phyloP scores from a whole-genome alignment of 2,888 invertebrate genomes.

The Lasioglossum malachurum region DNA sequence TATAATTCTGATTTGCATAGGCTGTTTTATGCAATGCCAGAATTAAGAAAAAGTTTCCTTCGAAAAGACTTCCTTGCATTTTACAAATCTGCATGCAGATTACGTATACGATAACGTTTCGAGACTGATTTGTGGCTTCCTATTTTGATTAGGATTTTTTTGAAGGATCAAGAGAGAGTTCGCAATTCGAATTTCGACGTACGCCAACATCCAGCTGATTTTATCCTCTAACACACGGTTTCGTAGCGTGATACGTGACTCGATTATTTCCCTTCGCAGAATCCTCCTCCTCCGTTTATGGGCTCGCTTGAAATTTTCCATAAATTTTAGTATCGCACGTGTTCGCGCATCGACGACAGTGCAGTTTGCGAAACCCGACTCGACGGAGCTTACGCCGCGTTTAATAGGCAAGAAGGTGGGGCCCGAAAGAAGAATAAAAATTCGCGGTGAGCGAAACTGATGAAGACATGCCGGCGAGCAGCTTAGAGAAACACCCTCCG shows the following conservation, averaged over 20 bases:
- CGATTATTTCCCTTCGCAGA: not conserved
- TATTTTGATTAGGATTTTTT: not conserved
- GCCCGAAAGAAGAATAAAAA: slow-evolving; percentile 43
- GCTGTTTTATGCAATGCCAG: not conserved
- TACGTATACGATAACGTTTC: not conserved
- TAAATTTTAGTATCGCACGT: slow-evolving; percentile 1
- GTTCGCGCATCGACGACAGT: slow-evolving; percentile 3
- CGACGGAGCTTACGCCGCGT: slow-evolving; percentile 14
- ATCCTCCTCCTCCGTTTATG: not conserved
- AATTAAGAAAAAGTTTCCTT: no score
- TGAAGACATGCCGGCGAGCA: slow-evolving; percentile 60
- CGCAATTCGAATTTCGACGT: not conserved
- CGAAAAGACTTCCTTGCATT: not conserved
- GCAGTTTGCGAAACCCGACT: not conserved
- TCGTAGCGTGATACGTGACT: not conserved
- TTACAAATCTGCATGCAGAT: not conserved
- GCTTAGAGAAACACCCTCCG: slow-evolving; percentile 30
- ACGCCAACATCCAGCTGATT: not conserved
- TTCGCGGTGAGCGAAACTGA: slow-evolving; percentile 49
- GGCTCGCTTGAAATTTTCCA: not conserved
- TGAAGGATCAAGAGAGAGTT: not conserved
- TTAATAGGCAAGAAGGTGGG: slow-evolving; percentile 38
- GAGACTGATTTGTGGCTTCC: not conserved
- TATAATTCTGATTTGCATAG: not conserved
- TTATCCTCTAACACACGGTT: not conserved